Evolutionary conservation across 2,888 invertebrate species (phyloP).

Genomic region (Parascotia fuliginaria): DNA sequence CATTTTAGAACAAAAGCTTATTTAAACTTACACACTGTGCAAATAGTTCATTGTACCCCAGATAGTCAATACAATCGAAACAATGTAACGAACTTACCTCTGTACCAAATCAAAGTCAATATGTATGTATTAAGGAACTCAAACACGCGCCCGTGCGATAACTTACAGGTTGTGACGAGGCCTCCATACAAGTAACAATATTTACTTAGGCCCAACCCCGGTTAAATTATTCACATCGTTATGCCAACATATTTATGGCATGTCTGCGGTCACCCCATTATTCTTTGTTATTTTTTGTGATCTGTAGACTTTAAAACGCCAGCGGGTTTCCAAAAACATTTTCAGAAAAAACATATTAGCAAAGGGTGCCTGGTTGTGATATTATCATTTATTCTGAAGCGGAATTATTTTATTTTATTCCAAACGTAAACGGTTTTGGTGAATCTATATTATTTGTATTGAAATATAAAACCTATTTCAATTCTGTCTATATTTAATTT

Average conservation of each 20-base stretch:
- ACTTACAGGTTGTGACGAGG: conserved; percentile 54
- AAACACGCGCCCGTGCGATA: conserved; percentile 58
- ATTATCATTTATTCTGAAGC: conserved; percentile 4
- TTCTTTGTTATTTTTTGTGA: conserved; percentile 56
- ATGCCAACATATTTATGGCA: conserved; percentile 67
- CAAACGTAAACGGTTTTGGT: conserved; percentile 5
- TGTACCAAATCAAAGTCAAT: conserved; percentile 45
- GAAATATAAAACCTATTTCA: conserved; percentile 6
- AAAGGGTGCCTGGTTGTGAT: conserved; percentile 21
- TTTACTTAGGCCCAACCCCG: conserved; percentile 67
- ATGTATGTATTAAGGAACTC: conserved; percentile 49
- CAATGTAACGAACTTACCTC: conserved; percentile 43
- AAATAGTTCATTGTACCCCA: conserved; percentile 17
- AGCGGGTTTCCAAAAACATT: conserved; percentile 44
- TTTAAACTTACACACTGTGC: conserved; percentile 6
- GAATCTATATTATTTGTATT: conserved; percentile 7
- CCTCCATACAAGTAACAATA: conserved; percentile 54
- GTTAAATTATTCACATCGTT: conserved; percentile 71
- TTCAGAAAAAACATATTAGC: conserved; percentile 24
- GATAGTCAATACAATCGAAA: conserved; percentile 33
- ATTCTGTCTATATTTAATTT: conserved; percentile 4
- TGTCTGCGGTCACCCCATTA: conserved; percentile 61
- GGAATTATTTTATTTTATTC: conserved; percentile 5
- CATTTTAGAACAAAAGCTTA: background rate
- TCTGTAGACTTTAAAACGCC: conserved; percentile 48